Percentiles rank a stretch among this genome's conserved stretches.
Evolutionary conservation across 2,797 vertebrate genomes (phyloP).

Genomic region (Triplophysa yarkandensis): DNA sequence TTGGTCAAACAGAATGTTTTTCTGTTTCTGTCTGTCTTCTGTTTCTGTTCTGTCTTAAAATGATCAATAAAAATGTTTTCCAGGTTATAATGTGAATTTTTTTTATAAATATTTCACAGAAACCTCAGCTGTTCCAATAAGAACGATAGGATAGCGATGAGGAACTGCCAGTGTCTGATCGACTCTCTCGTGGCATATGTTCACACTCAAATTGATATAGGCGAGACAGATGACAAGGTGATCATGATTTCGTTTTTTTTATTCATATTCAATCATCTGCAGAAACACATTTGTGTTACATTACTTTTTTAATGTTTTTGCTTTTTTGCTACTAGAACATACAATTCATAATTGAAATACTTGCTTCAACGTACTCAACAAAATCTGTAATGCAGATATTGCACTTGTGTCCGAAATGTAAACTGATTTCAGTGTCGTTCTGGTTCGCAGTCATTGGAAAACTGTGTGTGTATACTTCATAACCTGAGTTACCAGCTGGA

Average conservation of each 20-base stretch:
- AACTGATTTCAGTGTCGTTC: background rate
- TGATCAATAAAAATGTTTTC: too few species aligned
- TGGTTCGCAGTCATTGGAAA: constrained; percentile 86
- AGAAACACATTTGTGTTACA: background rate
- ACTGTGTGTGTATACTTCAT: constrained; percentile 90
- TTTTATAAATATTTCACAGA: constrained; percentile 66
- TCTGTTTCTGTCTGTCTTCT: too few species aligned
- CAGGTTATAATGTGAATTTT: background rate
- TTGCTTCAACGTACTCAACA: background rate
- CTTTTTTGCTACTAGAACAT: background rate
- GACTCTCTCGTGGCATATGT: constrained; percentile 86
- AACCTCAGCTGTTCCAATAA: constrained; percentile 84
- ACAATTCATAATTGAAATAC: too few species aligned
- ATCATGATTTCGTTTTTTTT: background rate
- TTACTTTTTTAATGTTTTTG: too few species aligned
- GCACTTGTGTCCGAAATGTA: background rate
- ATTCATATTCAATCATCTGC: background rate
- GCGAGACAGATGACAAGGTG: constrained; percentile 85
- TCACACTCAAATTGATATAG: constrained; percentile 81
- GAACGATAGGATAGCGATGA: constrained; percentile 80
- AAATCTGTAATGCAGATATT: background rate
- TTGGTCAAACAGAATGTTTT: too few species aligned
- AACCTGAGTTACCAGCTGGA: constrained; percentile 92
- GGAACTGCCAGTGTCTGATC: constrained; percentile 79
- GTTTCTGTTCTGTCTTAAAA: too few species aligned